Evolutionary conservation across 1,140 invertebrate genomes (phyloP).

Genomic region (Bombus haemorrhoidalis): DNA sequence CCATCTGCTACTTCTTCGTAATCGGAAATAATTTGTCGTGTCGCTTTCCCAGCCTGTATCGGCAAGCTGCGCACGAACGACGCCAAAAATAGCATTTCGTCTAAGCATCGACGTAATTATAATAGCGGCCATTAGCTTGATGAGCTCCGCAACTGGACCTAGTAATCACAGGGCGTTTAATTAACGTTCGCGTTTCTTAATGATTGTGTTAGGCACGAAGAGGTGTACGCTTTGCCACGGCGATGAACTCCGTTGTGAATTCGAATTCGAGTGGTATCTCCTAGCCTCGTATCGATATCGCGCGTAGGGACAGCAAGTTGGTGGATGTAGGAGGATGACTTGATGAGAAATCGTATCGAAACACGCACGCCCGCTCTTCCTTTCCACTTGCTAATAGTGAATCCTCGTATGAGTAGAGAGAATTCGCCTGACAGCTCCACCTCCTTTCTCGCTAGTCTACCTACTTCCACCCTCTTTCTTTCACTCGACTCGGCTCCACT

Average conservation of each 20-base stretch:
- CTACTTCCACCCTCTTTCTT: conserved; percentile 1
- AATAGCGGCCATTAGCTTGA: conserved; percentile 51
- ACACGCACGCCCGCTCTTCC: conserved; percentile 52
- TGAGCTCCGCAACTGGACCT: conserved; percentile 34
- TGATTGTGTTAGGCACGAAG: conserved; percentile 19
- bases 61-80: background rate
- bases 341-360: conserved; percentile 45
- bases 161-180: conserved; percentile 20
- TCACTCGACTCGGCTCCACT: background rate
- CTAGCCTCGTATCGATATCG: conserved; percentile 24
- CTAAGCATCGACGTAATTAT: conserved; percentile 2
- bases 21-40: conserved; percentile 17
- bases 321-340: conserved; percentile 9
- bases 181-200: conserved; percentile 37
- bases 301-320: background rate
- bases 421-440: conserved; percentile 20
- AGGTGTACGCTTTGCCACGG: too few species aligned
- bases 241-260: too few species aligned
- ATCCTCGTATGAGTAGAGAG: background rate
- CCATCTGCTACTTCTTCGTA: conserved; percentile 5
- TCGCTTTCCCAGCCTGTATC: background rate
- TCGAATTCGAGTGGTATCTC: background rate
- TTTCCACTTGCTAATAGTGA: conserved; percentile 17
- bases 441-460: background rate
- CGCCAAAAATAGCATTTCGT: conserved; percentile 48